Percentiles rank a stretch among this genome's conserved stretches.
Evolutionary conservation across 2,797 vertebrate genomes (phyloP).

Genomic region (Acipenser oxyrinchus): DNA sequence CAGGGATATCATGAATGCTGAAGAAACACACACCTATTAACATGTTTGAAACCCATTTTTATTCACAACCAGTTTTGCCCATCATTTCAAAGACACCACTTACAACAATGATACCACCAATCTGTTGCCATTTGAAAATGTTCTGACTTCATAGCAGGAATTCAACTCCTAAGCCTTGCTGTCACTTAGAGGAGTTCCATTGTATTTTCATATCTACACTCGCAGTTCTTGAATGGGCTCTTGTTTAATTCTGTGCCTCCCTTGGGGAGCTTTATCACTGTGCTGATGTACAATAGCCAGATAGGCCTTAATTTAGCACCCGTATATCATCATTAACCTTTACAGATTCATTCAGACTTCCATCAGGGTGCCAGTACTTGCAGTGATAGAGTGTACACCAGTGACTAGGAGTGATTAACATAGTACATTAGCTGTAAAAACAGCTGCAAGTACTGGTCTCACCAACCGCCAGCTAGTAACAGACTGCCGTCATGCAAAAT

Average conservation of each 20-base stretch:
- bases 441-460: too few species aligned
- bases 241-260: conserved; percentile 44
- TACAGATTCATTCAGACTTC: conserved; percentile 12
- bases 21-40: too few species aligned
- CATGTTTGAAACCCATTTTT: too few species aligned
- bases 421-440: too few species aligned
- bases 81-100: too few species aligned
- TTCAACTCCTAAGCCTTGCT: conserved; percentile 42
- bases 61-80: too few species aligned
- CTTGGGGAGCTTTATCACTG: conserved; percentile 44
- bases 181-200: conserved; percentile 42
- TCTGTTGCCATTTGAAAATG: conserved; percentile 10
- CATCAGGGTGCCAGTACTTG: conserved; percentile 12
- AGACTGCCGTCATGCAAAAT: too few species aligned
- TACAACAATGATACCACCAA: too few species aligned
- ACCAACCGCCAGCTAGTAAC: too few species aligned
- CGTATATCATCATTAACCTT: conserved; percentile 39
- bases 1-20: too few species aligned
- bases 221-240: conserved; percentile 41
- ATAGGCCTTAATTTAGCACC: conserved; percentile 48
- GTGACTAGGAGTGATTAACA: too few species aligned
- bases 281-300: conserved; percentile 37
- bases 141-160: conserved; percentile 28
- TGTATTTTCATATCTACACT: conserved; percentile 43
- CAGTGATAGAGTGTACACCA: too few species aligned